phyloP scores from a whole-genome alignment of 2,888 invertebrate species.

The Drosophila emarginata region DNA sequence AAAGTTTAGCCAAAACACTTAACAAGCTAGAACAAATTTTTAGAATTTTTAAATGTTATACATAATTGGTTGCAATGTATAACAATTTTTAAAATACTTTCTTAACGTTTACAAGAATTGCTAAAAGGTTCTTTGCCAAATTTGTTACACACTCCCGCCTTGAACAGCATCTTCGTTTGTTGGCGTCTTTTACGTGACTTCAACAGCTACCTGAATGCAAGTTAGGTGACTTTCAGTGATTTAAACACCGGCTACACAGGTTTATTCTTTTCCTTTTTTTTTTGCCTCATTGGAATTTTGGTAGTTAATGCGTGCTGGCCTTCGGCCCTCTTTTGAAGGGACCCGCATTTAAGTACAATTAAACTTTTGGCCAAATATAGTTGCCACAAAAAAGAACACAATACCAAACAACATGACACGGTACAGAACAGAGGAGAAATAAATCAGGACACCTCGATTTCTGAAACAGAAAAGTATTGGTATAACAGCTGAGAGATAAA shows the following conservation, averaged over 20 bases:
- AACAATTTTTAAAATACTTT: background rate
- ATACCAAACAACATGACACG: background rate
- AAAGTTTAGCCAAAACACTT: too few species aligned
- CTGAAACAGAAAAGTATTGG: conserved; percentile 7
- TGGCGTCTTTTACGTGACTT: too few species aligned
- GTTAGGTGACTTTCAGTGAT: background rate
- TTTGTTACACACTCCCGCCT: background rate
- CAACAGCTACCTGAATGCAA: background rate
- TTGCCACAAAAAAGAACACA: background rate
- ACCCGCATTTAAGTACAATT: background rate
- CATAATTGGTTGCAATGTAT: too few species aligned
- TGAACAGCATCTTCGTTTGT: background rate
- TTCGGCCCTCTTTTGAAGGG: background rate
- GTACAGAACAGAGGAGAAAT: conserved; percentile 9
- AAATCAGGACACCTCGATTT: conserved; percentile 9
- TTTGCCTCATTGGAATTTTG: background rate
- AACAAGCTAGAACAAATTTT: too few species aligned
- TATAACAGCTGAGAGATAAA: conserved; percentile 31
- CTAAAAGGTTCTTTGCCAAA: background rate
- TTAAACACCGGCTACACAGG: background rate
- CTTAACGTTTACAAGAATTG: background rate
- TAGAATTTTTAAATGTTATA: too few species aligned
- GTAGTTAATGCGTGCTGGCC: background rate
- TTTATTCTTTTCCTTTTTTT: background rate
- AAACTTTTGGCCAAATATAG: background rate